Percentiles rank a stretch among this genome's conserved stretches.
These are phyloP conservation scores for Drosophila cognata DNA, from an alignment of 2,888 invertebrate species.

Conservation along the genomic window DNA sequence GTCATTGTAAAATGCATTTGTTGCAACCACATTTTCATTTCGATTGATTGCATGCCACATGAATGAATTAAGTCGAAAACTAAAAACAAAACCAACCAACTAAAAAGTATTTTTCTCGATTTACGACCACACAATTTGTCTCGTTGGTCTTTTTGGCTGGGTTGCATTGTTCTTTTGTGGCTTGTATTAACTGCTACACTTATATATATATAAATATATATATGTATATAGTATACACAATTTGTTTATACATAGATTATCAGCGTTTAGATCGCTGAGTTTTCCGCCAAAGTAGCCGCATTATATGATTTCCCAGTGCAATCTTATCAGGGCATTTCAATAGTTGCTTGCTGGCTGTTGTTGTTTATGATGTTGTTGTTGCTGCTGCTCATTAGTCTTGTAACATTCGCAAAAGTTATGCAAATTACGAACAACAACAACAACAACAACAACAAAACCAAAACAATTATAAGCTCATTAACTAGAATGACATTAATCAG, in stretches of 20 bases:
- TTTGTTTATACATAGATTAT: conserved; percentile 35
- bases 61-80: too few relatives aligned
- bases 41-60: not conserved
- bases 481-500: conserved; percentile 34
- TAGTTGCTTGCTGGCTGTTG: conserved; percentile 6
- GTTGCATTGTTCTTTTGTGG: too few relatives aligned
- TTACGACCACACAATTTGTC: not conserved
- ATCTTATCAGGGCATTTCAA: conserved; percentile 45
- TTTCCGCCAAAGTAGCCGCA: not conserved
- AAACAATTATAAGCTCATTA: conserved; percentile 34
- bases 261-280: conserved; percentile 23
- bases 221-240: not conserved
- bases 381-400: conserved; percentile 9
- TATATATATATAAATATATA: conserved; percentile 1
- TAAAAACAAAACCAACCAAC: too few relatives aligned
- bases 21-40: conserved; percentile 10
- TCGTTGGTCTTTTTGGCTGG: not conserved
- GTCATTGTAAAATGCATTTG: conserved; percentile 24
- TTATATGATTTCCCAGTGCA: conserved; percentile 24
- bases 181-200: not conserved
- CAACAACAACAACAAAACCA: not conserved
- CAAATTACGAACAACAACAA: conserved; percentile 14
- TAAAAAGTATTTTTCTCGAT: not conserved
- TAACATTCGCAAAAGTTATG: conserved; percentile 30
- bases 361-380: not conserved